phyloP scores from a whole-genome alignment of 92 coral and sea anemone genomes.

The Umimayanthus kanabou region DNA sequence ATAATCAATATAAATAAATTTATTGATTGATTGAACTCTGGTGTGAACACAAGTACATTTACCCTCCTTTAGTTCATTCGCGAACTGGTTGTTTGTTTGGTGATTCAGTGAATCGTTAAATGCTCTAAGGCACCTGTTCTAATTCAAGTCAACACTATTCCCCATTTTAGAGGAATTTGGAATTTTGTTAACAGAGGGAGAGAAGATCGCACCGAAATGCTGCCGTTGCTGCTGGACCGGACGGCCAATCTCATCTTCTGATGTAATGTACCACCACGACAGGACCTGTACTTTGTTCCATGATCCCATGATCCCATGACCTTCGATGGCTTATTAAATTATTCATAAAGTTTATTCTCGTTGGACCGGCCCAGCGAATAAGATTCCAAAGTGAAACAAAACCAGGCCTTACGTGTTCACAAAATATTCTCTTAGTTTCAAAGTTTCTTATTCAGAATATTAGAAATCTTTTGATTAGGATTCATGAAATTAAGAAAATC shows the following conservation, averaged over 20 bases:
- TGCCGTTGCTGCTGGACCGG: background rate
- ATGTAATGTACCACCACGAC: background rate
- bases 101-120: slow-evolving; percentile 13
- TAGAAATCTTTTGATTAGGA: background rate
- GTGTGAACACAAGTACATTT: slow-evolving; percentile 17
- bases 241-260: background rate
- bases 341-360: slow-evolving; percentile 17
- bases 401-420: slow-evolving; percentile 44
- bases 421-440: slow-evolving; percentile 12
- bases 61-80: background rate
- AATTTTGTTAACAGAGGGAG: background rate
- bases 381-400: slow-evolving; percentile 20
- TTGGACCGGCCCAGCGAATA: slow-evolving; percentile 17
- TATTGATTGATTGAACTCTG: background rate
- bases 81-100: slow-evolving; percentile 25
- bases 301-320: slow-evolving; percentile 17
- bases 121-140: slow-evolving; percentile 19
- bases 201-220: background rate
- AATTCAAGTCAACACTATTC: background rate
- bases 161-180: background rate
- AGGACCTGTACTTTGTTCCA: slow-evolving; percentile 25
- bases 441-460: slow-evolving; percentile 18
- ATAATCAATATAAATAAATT: slow-evolving; percentile 1
- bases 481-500: background rate
- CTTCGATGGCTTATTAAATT: slow-evolving; percentile 12